Evolutionary conservation across 2,797 vertebrate species (phyloP), one percentile per base, ranked within the genome.

Genomic region (Takifugu ocellatus): DNA sequence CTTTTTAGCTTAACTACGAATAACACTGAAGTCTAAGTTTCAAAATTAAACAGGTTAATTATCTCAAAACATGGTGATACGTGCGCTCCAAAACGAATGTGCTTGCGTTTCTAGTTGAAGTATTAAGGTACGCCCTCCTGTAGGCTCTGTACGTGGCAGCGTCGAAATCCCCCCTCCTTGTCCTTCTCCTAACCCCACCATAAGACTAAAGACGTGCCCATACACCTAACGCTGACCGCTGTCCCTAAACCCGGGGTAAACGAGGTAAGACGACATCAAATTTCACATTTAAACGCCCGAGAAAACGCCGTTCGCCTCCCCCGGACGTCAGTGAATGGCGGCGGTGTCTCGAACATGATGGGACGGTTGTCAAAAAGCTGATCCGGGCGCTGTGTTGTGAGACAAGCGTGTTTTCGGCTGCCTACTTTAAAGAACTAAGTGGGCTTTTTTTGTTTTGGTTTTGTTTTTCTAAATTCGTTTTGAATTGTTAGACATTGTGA

Each of bases 61-160:
- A 33, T 10, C 31, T 33, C 8, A 33, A 33, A 31, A 31, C 5
- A 31, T 14, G 10, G 5, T 16, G 42, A 43, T 43, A 43, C 42
- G 16, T 16, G 15, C 15, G 45, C 17, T 46, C 17, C 8, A 3
- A 0, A 0, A 63, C 54, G 74, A 88, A 86, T 86, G 69, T 31
- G 2, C 0, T 1, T 82, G 89, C 86, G 80, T 79, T 0, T 66
- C 0, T 82, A 27, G n/a, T 64, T 5, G 0, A 0, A 2, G 31
- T 9, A 64, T 77, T 83, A 79, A 1, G 70, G 68, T 12, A 1
- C 25, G 2, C 10, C 33, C 21, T 67, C 50, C 52, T 5, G 73
- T 66, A 66, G 86, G 77, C 62, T 86, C 88, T 82, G 87, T 89
- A 92, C 90, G 90, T 92, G 90, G 90, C 90, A 92, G 65, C 71